Evolutionary conservation across 2,888 invertebrate species (phyloP), one percentile per base, ranked within the genome.

Genomic region (Rosalia funebris): DNA sequence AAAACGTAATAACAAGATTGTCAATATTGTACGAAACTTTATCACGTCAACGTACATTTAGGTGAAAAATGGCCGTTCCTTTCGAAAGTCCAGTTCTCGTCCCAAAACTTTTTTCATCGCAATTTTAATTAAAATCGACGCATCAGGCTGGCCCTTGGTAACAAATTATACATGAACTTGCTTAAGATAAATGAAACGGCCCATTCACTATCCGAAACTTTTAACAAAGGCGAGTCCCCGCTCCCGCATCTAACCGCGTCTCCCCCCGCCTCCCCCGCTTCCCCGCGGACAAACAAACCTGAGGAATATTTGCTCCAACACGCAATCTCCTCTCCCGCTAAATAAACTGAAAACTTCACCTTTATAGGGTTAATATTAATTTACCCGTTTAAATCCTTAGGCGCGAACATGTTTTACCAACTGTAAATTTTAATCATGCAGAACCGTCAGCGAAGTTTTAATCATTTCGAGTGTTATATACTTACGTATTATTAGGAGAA

Each of bases 291-390:
- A 34, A 34, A 34, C 44, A 44, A 44, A 48, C 34, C 14, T 37
- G 34, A 48, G 36, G 17, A 48, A 32, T 41, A 41, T 44, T 44
- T 11, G 12, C 5, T 11, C 16, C n/a, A 12, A 20, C 14, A 37
- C 10, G 17, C 37, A 16, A 17, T 37, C 17, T 19, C 17, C 10
- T 12, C 7, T 20, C 19, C 19, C 37, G 34, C 47, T 34, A 34
- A 47, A 34, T 34, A 48, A 36, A 48, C 48, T 36, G 1, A 17
- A 48, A 36, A 19, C 36, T 48, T 19, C 34, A 37, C 48, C 48
- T 19, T 9, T 34, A 34, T 34, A 17, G 34, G 34, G 36, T 36
- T 19, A 48, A 37, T 37, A 48, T 48, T 48, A 48, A 48, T 19
- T 17, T 37, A 48, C 36, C 11, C 36, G 42, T 48, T 48, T 15